Evolutionary conservation across 1,140 invertebrate genomes (phyloP).

Genomic region (Euwallacea fornicatus): DNA sequence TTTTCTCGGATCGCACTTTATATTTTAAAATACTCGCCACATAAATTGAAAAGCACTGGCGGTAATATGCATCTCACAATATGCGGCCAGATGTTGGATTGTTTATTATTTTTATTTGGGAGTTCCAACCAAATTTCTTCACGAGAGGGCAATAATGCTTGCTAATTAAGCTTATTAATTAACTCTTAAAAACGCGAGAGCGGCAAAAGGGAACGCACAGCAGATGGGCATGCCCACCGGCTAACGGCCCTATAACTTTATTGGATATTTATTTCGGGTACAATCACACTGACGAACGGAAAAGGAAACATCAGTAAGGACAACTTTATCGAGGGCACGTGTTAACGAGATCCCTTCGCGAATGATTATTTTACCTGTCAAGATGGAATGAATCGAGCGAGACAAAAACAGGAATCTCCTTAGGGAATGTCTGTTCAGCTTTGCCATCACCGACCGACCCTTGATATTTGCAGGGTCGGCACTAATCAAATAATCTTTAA

Average conservation of each 20-base stretch:
- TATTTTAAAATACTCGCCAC: not conserved
- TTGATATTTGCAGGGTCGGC: too few species aligned
- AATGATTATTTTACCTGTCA: slow-evolving; percentile 3
- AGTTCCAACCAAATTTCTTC: too few species aligned
- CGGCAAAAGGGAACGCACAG: too few species aligned
- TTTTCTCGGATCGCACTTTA: slow-evolving; percentile 1
- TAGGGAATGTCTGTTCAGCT: not conserved
- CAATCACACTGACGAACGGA: too few species aligned
- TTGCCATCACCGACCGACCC: not conserved
- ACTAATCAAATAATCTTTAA: too few species aligned
- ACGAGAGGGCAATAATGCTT: too few species aligned
- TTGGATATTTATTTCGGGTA: too few species aligned
- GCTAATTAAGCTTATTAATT: too few species aligned
- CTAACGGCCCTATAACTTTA: too few species aligned
- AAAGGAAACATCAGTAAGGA: too few species aligned
- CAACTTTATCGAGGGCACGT: not conserved
- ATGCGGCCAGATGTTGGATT: not conserved
- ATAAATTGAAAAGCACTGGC: not conserved
- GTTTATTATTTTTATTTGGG: not conserved
- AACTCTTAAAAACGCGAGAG: too few species aligned
- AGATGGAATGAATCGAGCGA: not conserved
- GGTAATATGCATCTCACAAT: not conserved
- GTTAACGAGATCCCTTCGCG: slow-evolving; percentile 3
- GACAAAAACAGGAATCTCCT: not conserved
- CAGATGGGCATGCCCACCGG: too few species aligned